Evolutionary conservation across 1,140 invertebrate species (phyloP), one percentile per base, ranked within the genome.

Genomic region (Apis cerana): DNA sequence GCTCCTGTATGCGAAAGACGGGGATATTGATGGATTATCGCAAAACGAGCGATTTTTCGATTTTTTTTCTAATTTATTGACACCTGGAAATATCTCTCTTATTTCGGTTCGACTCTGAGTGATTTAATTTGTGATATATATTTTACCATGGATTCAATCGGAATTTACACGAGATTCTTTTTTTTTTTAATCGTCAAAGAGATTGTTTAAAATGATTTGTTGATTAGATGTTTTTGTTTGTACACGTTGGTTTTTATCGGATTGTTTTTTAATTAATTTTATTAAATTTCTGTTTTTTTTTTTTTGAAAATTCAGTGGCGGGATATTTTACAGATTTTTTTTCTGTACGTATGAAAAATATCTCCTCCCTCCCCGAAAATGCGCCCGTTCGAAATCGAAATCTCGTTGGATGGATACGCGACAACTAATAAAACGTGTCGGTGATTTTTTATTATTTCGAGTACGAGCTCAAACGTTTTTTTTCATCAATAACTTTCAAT

Each of bases 401-500:
- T 50, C 21, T 21, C 76, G 27, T 2, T n/a, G 33, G 33, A 43
- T 8, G 54, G 52, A 58, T 15, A 23, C 11, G 27, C 27, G 64
- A 43, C 58, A 70, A 23, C 65, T 58, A 70, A 23, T 50, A 48
- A 70, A 78, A 67, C 65, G 65, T 19, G 54, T 27, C 54, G 43
- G 54, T 78, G 65, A 69, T 78, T 59, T 78, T 48, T 50, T n/a
- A 12, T 33, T 19, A 78, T 58, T 69, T 19, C n/a, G n/a, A 23
- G 33, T 43, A 43, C 52, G 27, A n/a, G n/a, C 52, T 33, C 33
- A 15, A 59, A 69, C 33, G 27, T 52, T 59, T 68, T 68, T 43
- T 7, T 43, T 69, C 56, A 48, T 78, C 33, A 78, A 70, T 78
- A 54, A 78, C 69, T 70, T 68, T 70, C 65, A 23, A 70, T 78